Evolutionary conservation across 1,140 invertebrate species (phyloP).

Genomic region (Danaus plexippus): DNA sequence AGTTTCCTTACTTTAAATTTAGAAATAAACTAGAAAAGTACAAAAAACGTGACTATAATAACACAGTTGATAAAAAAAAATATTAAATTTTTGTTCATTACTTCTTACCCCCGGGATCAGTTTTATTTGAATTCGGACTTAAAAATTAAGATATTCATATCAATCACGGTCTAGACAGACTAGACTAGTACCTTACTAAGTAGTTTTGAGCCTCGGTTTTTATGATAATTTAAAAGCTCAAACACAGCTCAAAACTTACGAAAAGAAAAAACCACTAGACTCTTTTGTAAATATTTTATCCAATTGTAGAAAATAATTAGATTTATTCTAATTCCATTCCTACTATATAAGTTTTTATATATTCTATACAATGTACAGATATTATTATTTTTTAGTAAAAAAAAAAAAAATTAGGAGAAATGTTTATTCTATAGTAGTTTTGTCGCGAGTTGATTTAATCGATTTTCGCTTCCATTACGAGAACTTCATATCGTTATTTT

Average conservation of each 20-base stretch:
- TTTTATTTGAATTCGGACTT: background rate
- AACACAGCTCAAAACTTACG: constrained; percentile 60
- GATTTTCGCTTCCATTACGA: constrained; percentile 7
- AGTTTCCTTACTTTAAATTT: constrained; percentile 1
- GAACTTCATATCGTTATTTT: constrained; percentile 1
- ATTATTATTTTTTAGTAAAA: constrained; percentile 32
- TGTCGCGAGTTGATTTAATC: constrained; percentile 16
- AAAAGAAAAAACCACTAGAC: constrained; percentile 27
- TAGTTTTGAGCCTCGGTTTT: constrained; percentile 4
- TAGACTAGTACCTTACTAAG: constrained; percentile 25
- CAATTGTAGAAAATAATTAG: constrained; percentile 32
- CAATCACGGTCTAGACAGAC: constrained; percentile 13
- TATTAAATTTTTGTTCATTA: too few relatives aligned
- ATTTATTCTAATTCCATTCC: constrained; percentile 54
- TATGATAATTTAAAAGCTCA: constrained; percentile 53
- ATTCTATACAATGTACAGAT: constrained; percentile 47
- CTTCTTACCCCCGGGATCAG: too few relatives aligned
- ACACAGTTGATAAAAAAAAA: too few relatives aligned
- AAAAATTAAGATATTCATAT: constrained; percentile 17
- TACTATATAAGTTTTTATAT: constrained; percentile 50
- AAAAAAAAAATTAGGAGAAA: constrained; percentile 23
- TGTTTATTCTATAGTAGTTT: constrained; percentile 15
- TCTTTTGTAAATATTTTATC: constrained; percentile 53
- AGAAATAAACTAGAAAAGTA: constrained; percentile 1
- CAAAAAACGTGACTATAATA: background rate